These are phyloP conservation scores for Rhinogobio ventralis DNA, from an alignment of 2,797 vertebrate species.

Conservation along the genomic window DNA sequence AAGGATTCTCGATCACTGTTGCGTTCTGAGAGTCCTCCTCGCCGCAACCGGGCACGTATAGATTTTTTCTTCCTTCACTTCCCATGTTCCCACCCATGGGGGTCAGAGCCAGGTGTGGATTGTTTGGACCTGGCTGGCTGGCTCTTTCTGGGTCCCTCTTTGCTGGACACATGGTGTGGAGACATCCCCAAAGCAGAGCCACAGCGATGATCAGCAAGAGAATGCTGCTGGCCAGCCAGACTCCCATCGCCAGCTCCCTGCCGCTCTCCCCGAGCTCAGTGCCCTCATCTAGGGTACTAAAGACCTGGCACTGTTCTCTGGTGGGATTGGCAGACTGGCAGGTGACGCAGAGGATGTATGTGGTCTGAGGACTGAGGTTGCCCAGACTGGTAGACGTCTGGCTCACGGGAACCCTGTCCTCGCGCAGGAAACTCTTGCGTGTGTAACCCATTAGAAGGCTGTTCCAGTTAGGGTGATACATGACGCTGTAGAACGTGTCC, in stretches of 20 bases:
- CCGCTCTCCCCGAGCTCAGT: slow-evolving; percentile 68
- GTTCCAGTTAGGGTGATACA: slow-evolving; percentile 91
- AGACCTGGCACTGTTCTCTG: slow-evolving; percentile 86
- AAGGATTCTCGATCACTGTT: slow-evolving; percentile 70
- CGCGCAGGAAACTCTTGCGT: slow-evolving; percentile 83
- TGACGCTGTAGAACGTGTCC: slow-evolving; percentile 90
- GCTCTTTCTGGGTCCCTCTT: slow-evolving; percentile 60
- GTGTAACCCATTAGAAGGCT: slow-evolving; percentile 83
- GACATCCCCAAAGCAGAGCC: slow-evolving; percentile 84
- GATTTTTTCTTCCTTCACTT: slow-evolving; percentile 53
- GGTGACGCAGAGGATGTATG: slow-evolving; percentile 87
- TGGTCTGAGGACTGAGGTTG: slow-evolving; percentile 86
- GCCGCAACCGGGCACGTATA: slow-evolving; percentile 64
- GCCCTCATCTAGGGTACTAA: slow-evolving; percentile 80
- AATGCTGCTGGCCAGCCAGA: slow-evolving; percentile 88
- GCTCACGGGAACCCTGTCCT: slow-evolving; percentile 85
- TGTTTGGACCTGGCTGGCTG: slow-evolving; percentile 39
- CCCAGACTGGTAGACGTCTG: slow-evolving; percentile 81
- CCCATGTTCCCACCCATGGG: slow-evolving; percentile 43
- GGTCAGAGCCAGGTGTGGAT: slow-evolving; percentile 49
- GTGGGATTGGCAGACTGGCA: slow-evolving; percentile 86
- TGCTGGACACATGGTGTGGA: slow-evolving; percentile 78
- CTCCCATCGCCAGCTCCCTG: slow-evolving; percentile 84
- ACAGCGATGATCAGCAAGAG: slow-evolving; percentile 83
- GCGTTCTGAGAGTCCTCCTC: slow-evolving; percentile 67